A percentile compares a stretch with the other conserved stretches of the same genome.
Evolutionary conservation across 2,888 invertebrate species (phyloP).

Genomic region (Cheilosia vulpina): DNA sequence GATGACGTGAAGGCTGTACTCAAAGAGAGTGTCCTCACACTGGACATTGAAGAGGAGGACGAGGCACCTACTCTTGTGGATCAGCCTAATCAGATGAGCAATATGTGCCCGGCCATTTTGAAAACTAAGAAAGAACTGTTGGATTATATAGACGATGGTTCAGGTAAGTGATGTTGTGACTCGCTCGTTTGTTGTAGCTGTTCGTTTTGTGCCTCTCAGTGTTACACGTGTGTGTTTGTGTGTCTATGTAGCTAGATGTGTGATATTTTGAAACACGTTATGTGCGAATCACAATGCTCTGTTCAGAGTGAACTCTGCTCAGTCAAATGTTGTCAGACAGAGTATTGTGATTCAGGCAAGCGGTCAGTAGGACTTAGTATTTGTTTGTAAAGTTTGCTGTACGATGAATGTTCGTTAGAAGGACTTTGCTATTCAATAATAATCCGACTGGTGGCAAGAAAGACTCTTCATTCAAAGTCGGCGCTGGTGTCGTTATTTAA

Average conservation of each 20-base stretch:
- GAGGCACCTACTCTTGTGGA: slow-evolving; percentile 77
- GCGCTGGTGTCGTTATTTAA: neutral
- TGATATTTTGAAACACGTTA: neutral
- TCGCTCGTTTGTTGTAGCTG: slow-evolving; percentile 2
- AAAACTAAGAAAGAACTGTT: slow-evolving; percentile 82
- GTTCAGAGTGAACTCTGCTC: neutral
- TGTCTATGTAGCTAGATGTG: neutral
- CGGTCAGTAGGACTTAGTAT: slow-evolving; percentile 1
- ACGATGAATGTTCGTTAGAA: neutral
- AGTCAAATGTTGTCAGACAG: neutral
- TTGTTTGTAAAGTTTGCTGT: neutral
- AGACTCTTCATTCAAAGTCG: neutral
- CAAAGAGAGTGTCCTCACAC: slow-evolving; percentile 82
- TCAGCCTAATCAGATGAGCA: slow-evolving; percentile 76
- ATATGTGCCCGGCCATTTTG: slow-evolving; percentile 80
- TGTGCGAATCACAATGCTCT: neutral
- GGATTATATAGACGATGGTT: slow-evolving; percentile 83
- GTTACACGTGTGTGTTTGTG: neutral
- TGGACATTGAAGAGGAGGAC: slow-evolving; percentile 81
- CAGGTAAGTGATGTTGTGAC: slow-evolving; percentile 78
- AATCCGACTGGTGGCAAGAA: neutral
- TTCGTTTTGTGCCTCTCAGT: too few species aligned
- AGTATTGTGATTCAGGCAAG: neutral
- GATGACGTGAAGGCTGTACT: slow-evolving; percentile 83
- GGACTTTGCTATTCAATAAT: neutral